Evolutionary conservation across 2,797 vertebrate genomes (phyloP).

Genomic region (Pangasius larnaudii): DNA sequence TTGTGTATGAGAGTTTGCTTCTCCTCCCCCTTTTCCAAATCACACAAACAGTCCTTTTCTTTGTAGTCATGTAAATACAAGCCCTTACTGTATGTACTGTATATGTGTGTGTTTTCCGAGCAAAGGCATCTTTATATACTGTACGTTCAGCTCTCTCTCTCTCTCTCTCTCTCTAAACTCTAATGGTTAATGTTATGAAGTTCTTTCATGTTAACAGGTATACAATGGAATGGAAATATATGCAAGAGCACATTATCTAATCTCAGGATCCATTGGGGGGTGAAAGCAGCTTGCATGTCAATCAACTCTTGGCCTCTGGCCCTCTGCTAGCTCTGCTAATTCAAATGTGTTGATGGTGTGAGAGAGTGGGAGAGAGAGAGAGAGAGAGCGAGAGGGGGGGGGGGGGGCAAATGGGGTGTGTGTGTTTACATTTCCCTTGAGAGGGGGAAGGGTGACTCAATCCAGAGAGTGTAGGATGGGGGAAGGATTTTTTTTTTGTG

Average conservation of each 20-base stretch:
- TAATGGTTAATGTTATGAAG: background rate
- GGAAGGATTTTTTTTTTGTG: slow-evolving; percentile 38
- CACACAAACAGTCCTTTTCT: background rate
- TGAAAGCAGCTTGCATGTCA: slow-evolving; percentile 48
- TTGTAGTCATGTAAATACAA: background rate
- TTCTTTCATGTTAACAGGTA: background rate
- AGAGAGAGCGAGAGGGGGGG: slow-evolving; percentile 31
- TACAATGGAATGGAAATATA: slow-evolving; percentile 12
- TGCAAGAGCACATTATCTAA: slow-evolving; percentile 21
- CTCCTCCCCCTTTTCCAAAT: background rate
- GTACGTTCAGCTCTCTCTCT: background rate
- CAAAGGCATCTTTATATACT: background rate
- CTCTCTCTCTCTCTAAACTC: background rate
- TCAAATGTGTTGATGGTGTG: slow-evolving; percentile 53
- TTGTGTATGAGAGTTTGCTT: background rate
- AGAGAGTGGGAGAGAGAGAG: slow-evolving; percentile 32
- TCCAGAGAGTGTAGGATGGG: slow-evolving; percentile 30
- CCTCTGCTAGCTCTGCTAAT: slow-evolving; percentile 33
- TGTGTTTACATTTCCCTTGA: slow-evolving; percentile 57
- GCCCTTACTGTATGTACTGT: background rate
- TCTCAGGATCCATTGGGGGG: background rate
- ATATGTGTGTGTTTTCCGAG: background rate
- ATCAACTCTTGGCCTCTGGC: slow-evolving; percentile 37
- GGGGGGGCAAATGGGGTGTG: slow-evolving; percentile 26
- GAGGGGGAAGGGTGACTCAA: slow-evolving; percentile 58